Conservation (phyloP, 2,888 invertebrate genomes). For the Sylvicola cinctus region DNA sequence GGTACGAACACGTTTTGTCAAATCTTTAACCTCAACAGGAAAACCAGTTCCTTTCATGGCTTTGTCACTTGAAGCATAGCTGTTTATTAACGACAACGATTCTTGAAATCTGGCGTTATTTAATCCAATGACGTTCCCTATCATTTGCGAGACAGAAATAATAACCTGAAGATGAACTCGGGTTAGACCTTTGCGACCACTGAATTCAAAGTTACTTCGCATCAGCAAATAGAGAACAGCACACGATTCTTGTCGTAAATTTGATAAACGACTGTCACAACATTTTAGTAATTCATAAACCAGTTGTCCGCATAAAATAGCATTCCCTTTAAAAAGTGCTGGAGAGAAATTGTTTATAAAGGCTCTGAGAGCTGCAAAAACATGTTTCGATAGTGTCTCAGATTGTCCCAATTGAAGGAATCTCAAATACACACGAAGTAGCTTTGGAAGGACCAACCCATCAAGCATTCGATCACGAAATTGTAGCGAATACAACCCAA, state of each 20-base stretch:
- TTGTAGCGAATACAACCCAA: constrained; percentile 67
- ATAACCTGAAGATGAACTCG: constrained; percentile 86
- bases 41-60: constrained; percentile 88
- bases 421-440: constrained; percentile 71
- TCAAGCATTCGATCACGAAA: constrained; percentile 39
- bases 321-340: constrained; percentile 69
- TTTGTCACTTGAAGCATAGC: constrained; percentile 81
- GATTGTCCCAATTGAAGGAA: constrained; percentile 79
- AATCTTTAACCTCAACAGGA: constrained; percentile 76
- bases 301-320: constrained; percentile 56
- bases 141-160: constrained; percentile 83
- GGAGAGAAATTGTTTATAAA: constrained; percentile 80
- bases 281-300: constrained; percentile 62
- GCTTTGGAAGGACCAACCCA: constrained; percentile 55
- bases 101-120: constrained; percentile 92
- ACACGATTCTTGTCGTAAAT: constrained; percentile 75
- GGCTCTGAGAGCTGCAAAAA: constrained; percentile 77
- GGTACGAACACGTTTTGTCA: constrained; percentile 81
- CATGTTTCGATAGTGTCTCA: constrained; percentile 71
- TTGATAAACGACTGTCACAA: constrained; percentile 69
- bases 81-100: constrained; percentile 78
- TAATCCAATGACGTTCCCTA: constrained; percentile 73
- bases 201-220: constrained; percentile 87
- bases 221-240: constrained; percentile 79
- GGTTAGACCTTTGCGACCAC: constrained; percentile 60